Evolutionary conservation across 2,113 vertebrate genomes (phyloP).

Genomic region (Aleadryas rufinucha): DNA sequence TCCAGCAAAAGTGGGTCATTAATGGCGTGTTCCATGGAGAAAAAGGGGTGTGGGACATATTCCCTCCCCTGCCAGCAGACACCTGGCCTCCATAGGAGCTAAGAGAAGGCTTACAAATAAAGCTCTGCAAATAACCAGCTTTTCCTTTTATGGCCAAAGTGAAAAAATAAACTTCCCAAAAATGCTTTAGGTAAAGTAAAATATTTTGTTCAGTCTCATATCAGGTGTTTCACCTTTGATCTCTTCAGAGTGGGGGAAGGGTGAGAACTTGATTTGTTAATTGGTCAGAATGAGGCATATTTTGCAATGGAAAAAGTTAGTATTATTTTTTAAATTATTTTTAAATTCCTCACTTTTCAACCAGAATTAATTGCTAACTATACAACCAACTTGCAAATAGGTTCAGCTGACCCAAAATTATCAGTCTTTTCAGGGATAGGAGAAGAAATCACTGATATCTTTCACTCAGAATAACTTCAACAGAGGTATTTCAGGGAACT

Average conservation of each 20-base stretch:
- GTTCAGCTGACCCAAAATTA: background rate
- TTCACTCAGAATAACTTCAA: background rate
- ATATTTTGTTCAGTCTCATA: background rate
- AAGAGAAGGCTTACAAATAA: background rate
- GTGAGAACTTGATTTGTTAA: background rate
- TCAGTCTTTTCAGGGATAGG: background rate
- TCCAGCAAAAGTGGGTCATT: background rate
- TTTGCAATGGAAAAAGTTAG: background rate
- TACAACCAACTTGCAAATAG: background rate
- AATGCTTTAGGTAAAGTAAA: background rate
- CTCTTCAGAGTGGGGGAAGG: background rate
- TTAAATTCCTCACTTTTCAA: background rate
- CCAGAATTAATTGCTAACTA: background rate
- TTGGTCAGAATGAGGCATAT: background rate
- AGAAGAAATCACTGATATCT: background rate
- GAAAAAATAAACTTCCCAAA: background rate
- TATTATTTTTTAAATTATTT: background rate
- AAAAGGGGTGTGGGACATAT: background rate
- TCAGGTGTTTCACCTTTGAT: background rate
- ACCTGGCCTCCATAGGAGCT: constrained; percentile 10
- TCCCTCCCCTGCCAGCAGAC: background rate
- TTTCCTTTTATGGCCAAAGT: background rate
- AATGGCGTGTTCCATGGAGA: background rate
- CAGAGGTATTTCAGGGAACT: background rate
- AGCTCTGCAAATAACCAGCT: background rate